Base-by-base conservation (phyloP, 35 echinoderm and acorn worm genomes). In the Apostichopus parvimensis region DNA sequence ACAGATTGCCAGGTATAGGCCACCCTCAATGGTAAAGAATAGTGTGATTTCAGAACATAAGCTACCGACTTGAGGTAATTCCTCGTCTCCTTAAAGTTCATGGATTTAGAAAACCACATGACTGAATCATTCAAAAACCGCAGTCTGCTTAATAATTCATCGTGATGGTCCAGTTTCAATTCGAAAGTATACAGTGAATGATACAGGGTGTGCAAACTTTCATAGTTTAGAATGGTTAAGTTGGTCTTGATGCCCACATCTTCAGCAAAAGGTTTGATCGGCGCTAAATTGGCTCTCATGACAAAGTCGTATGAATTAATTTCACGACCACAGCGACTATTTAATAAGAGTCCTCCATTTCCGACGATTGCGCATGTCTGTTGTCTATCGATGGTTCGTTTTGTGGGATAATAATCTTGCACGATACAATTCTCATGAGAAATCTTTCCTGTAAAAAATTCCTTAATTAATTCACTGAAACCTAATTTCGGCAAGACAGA, bases 251-350 rank as follows among this genome's bases (percentile, higher is more conserved):
- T 25, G 0, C 94, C 94, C 1, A 95, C 94, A 54, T 95, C 94
- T 45, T 80, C 60, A 2, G 6, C 76, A 9, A 80, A 90, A 6
- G 85, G 28, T 61, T 87, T 80, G 53, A 95, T 84, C 15, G 91
- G 91, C 21, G 91, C 91, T 53, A 95, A 78, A 86, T 95, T 95
- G 5, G 91, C 92, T n/a, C 94, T 87, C 79, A 95, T 85, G 8
- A 95, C 92, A 66, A 93, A 95, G 73, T 95, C 94, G 68, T 95
- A 78, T 9, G 53, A 70, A 61, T 95, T 87, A 15, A 95, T 95
- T 55, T 93, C 86, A 17, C 53, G 4, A 6, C 94, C 94, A 26
- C 94, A 95, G 6, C 92, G 78, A 71, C 94, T 95, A 54, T 91
- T 79, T 53, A 75, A 78, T 10, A 95, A 78, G 12, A 95, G 91